Base-by-base conservation (phyloP, 2,888 invertebrate genomes). In the Andrena trimmerana region DNA sequence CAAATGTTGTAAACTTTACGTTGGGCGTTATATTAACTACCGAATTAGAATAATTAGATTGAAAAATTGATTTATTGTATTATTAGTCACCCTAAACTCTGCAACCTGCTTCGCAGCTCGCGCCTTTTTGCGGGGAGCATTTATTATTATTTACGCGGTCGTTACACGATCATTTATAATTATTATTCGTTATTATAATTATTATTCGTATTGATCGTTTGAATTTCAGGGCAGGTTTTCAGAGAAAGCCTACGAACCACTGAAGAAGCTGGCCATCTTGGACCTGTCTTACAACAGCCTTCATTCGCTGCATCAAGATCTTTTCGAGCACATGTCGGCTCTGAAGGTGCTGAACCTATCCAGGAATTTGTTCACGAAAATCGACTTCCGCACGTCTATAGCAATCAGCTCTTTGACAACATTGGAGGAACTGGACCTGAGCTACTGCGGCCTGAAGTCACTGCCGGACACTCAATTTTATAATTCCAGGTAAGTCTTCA, bases 321-420 rank as follows among this genome's bases (percentile, higher is more conserved):
- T 97, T 1, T 98, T 98, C 92, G 97, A 97, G 88, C 97, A 98
- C 91, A 93, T 96, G 3, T 95, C 96, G 0, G 95, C 96, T 66
- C 92, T 98, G 52, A 96, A 96, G 86, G 95, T 95, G 16, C 93
- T 98, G 66, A 95, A 96, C 88, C 94, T 98, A 31, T 96, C 96
- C 83, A 95, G 96, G n/a, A 98, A 98, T 93, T 97, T 97, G 0
- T 94, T 98, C 16, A 94, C 94, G 16, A 94, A 95, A 0, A 95
- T 98, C 6, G 97, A 97, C 90, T 94, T 95, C 7, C 70, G 76
- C 8, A 96, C 97, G 0, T 90, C 95, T 0, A 94, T 96, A 0
- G 97, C 98, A 0, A 95, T 98, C 27, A 95, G 96, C 0, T 96
- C 96, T 78, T 93, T 97, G 66, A 92, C 95, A 0, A 94, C 95